Percentiles rank a stretch among this genome's conserved stretches.
Conservation (phyloP, 1,140 invertebrate species). For the Grapholita molesta region DNA sequence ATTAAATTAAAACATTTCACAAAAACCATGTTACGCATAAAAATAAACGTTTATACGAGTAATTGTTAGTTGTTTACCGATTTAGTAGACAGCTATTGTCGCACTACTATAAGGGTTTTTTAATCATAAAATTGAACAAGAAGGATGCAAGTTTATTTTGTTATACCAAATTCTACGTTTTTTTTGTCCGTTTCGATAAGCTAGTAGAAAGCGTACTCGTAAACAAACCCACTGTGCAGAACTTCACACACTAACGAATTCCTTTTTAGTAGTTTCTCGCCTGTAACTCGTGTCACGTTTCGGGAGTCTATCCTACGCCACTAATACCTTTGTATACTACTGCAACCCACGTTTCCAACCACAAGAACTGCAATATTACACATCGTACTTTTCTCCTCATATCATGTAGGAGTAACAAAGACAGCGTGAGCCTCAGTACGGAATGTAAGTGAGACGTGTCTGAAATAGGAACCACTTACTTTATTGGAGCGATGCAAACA, state of each 20-base stretch:
- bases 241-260: constrained; percentile 1
- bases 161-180: too few relatives aligned
- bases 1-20: too few relatives aligned
- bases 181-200: not conserved
- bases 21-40: too few relatives aligned
- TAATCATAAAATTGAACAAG: too few relatives aligned
- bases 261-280: not conserved
- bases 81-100: too few relatives aligned
- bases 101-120: too few relatives aligned
- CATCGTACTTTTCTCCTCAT: not conserved
- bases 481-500: constrained; percentile 2
- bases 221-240: not conserved
- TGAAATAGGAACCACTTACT: constrained; percentile 2
- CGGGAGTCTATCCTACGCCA: not conserved
- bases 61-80: too few relatives aligned
- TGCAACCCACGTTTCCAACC: not conserved
- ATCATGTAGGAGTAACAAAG: not conserved
- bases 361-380: not conserved
- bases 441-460: not conserved
- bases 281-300: not conserved
- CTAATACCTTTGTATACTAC: constrained; percentile 9
- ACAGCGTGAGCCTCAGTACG: not conserved
- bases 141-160: too few relatives aligned
- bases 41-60: too few relatives aligned
- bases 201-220: not conserved